Evolutionary conservation across 2,888 invertebrate genomes (phyloP).

Genomic region (Trichogramma evanescens): DNA sequence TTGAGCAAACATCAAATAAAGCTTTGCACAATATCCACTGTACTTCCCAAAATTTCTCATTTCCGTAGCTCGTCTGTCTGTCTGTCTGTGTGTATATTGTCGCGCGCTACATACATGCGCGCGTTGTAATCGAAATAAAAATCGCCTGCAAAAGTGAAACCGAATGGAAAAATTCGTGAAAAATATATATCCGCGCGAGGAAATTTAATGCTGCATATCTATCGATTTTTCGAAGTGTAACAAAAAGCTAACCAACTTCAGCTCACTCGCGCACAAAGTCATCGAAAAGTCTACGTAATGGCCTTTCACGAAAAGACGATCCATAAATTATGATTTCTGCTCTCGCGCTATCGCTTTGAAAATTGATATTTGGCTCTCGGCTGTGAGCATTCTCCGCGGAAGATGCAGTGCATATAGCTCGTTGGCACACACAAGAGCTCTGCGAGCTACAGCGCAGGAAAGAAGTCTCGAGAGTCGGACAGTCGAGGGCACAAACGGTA

Average conservation of each 20-base stretch:
- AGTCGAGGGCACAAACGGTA: slow-evolving; percentile 1
- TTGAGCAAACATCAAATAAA: slow-evolving; percentile 8
- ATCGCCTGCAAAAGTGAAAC: too few species aligned
- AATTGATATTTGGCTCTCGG: not conserved
- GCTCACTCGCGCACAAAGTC: too few species aligned
- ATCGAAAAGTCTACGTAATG: too few species aligned
- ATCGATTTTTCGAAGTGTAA: too few species aligned
- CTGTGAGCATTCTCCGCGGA: not conserved
- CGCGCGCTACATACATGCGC: not conserved
- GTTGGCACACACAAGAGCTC: not conserved
- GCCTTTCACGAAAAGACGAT: not conserved
- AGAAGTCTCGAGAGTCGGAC: not conserved
- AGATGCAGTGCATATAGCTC: not conserved
- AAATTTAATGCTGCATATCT: too few species aligned
- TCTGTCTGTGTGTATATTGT: not conserved
- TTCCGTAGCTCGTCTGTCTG: not conserved
- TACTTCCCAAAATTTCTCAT: not conserved
- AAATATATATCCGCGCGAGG: too few species aligned
- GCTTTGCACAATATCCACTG: not conserved
- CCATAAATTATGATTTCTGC: slow-evolving; percentile 21
- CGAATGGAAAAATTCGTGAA: too few species aligned
- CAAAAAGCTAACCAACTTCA: too few species aligned
- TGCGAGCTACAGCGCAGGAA: not conserved
- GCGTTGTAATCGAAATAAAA: slow-evolving; percentile 5
- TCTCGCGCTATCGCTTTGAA: not conserved